Evolutionary conservation across 2,113 vertebrate genomes (phyloP), one percentile per base, ranked within the genome.

Genomic region (Hiodon alosoides): DNA sequence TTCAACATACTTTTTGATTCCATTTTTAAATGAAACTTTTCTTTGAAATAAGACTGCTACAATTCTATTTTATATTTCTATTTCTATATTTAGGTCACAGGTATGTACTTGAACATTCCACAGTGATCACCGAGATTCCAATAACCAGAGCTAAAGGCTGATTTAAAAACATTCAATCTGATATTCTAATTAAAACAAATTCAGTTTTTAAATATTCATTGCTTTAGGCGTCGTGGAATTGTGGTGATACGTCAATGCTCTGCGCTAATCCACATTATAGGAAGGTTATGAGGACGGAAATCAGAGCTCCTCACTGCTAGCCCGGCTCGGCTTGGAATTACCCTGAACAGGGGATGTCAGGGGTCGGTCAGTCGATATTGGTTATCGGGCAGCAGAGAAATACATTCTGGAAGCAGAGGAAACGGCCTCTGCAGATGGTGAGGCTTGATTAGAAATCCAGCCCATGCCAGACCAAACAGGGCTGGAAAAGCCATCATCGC

Each of bases 381-480:
- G 66, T 72, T 67, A 73, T 77, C 76, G 67, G 46, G n/a, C 54
- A 46, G 64, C 68, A 50, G 58, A 68, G 68, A 71, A 72, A 73
- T 48, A 72, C 52, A 68, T 53, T 68, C 53, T 11, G 50, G 47
- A 58, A 51, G 68, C 17, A 7, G n/a, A 47, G n/a, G 16, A 13
- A 55, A 48, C 11, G 11, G 71, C 13, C 52, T 17, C 1, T 69
- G 66, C 48, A 59, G 71, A 74, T 61, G 72, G 65, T 6, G 31
- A 74, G 72, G 67, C 71, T 3, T 50, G 77, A 78, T 78, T 69
- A 74, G 50, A 78, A 60, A 53, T 67, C n/a, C 65, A 72, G 51
- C 9, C n/a, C 53, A 11, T 54, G 66, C 65, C 71, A 73, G 75
- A 64, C 59, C 61, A 48, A 76, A 76, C 68, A 71, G 68, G 11